Conservation (phyloP, 2,797 vertebrate genomes). For the Pseudochaenichthys georgianus region DNA sequence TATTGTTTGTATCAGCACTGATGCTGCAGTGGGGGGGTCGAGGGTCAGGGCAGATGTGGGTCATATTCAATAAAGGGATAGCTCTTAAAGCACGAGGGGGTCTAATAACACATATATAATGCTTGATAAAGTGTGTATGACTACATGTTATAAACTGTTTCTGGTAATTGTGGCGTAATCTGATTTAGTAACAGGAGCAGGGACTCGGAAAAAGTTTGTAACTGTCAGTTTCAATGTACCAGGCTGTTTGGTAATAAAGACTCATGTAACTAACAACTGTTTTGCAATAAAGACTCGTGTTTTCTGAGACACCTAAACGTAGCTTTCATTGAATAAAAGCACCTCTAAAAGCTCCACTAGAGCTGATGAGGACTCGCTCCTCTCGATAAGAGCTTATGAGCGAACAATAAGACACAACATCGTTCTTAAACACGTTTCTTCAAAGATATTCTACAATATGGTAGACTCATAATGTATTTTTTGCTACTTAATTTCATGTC, state of each 20-base stretch:
- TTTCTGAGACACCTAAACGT: neutral
- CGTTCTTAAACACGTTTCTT: neutral
- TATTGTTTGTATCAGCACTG: constrained; percentile 56
- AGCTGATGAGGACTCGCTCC: neutral
- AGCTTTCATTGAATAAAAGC: neutral
- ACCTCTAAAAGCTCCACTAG: neutral
- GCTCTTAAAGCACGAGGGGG: constrained; percentile 1
- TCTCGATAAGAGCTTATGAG: constrained; percentile 10
- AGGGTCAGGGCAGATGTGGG: constrained; percentile 52
- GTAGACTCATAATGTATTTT: neutral
- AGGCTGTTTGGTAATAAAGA: neutral
- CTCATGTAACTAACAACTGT: neutral
- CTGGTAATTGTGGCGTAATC: constrained; percentile 3
- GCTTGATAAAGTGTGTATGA: neutral
- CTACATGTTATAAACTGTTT: neutral
- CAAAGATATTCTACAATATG: neutral
- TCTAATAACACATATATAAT: constrained; percentile 15
- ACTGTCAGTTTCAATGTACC: constrained; percentile 14
- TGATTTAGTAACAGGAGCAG: constrained; percentile 7
- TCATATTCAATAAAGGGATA: constrained; percentile 46
- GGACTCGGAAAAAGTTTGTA: constrained; percentile 6
- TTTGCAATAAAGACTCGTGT: neutral
- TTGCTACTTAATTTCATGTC: constrained; percentile 3
- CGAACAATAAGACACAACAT: constrained; percentile 14
- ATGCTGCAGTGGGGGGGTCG: constrained; percentile 40